Conservation (phyloP, 2,888 invertebrate genomes). For the Amphipoea oculea region DNA sequence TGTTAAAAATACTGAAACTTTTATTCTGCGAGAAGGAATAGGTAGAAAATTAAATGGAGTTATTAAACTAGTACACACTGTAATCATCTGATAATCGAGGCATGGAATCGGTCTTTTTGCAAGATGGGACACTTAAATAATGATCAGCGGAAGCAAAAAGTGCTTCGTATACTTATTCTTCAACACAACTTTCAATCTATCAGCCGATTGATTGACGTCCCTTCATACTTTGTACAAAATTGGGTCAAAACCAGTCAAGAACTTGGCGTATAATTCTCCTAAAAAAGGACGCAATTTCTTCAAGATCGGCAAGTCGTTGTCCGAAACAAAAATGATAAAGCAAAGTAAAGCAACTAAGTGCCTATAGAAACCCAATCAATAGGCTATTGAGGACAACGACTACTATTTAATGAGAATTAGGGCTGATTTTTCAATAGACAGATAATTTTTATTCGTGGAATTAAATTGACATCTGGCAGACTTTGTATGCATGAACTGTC, state of each 20-base stretch:
- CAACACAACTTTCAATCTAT: conserved; percentile 20
- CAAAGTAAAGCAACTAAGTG: conserved; percentile 48
- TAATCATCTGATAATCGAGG: background rate
- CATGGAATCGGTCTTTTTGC: background rate
- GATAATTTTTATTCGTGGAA: too few species aligned
- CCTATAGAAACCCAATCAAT: conserved; percentile 38
- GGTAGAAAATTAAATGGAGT: background rate
- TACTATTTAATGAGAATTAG: conserved; percentile 9
- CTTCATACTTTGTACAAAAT: conserved; percentile 35
- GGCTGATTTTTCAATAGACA: too few species aligned
- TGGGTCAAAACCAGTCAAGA: conserved; percentile 24
- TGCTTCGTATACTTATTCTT: background rate
- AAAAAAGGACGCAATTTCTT: conserved; percentile 39
- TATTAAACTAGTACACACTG: too few species aligned
- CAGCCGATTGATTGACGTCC: conserved; percentile 20
- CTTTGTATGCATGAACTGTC: too few species aligned
- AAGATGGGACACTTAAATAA: background rate
- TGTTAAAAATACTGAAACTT: conserved; percentile 7
- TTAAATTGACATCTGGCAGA: too few species aligned
- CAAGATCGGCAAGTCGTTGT: conserved; percentile 19
- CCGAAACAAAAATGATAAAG: conserved; percentile 41
- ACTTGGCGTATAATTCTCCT: conserved; percentile 20
- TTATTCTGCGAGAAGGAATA: background rate
- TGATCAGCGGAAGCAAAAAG: conserved; percentile 2
- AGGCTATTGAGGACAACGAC: conserved; percentile 31